Percentiles rank a stretch among this genome's conserved stretches.
Evolutionary conservation across 1,140 invertebrate genomes (phyloP).

Genomic region (Thalassaphorura encarpata): DNA sequence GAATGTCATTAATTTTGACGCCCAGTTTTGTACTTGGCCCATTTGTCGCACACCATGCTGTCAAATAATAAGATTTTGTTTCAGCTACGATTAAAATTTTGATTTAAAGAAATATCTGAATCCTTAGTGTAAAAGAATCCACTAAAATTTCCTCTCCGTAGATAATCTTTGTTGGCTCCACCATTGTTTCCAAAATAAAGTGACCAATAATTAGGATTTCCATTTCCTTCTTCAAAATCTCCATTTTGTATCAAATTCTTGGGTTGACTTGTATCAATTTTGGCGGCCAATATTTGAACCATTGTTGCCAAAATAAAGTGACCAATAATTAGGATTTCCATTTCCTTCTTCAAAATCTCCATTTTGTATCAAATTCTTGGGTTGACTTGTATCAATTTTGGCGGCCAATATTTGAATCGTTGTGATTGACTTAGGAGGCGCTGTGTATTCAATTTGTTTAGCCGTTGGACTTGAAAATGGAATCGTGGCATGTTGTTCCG

Average conservation of each 20-base stretch:
- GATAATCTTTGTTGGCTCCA: background rate
- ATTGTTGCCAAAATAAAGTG: too few relatives aligned
- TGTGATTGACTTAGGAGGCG: slow-evolving; percentile 15
- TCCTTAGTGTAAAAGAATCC: background rate
- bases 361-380: background rate
- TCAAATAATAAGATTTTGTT: slow-evolving; percentile 1
- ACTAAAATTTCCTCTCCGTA: too few relatives aligned
- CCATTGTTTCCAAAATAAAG: background rate
- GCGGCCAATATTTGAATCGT: slow-evolving; percentile 1
- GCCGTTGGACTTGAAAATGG: background rate
- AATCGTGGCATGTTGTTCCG: slow-evolving; percentile 10
- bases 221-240: slow-evolving; percentile 12
- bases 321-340: too few relatives aligned
- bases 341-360: too few relatives aligned
- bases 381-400: background rate
- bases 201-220: background rate
- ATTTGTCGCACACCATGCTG: slow-evolving; percentile 15
- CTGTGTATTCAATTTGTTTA: background rate
- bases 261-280: background rate
- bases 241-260: slow-evolving; percentile 12
- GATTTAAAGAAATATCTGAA: background rate
- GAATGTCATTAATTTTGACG: slow-evolving; percentile 13
- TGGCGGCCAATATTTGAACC: too few relatives aligned
- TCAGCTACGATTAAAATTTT: background rate
- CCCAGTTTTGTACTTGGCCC: slow-evolving; percentile 10